Conservation (phyloP, 2,113 vertebrate species). For the Buteo buteo region DNA sequence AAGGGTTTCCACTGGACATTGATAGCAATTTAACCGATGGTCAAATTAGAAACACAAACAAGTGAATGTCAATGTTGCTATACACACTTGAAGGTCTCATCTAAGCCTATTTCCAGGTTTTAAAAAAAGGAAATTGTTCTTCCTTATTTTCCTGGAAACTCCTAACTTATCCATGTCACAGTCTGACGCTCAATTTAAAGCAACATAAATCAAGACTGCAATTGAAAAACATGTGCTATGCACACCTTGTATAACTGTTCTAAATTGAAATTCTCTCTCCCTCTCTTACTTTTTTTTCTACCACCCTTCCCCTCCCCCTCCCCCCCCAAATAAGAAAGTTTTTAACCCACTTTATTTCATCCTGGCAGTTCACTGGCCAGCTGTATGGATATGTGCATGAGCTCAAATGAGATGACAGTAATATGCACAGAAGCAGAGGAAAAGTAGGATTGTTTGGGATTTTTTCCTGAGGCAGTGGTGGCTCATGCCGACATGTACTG, state of each 20-base stretch:
- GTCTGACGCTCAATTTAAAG: not conserved
- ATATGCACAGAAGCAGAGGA: not conserved
- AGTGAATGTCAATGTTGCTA: not conserved
- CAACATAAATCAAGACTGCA: not conserved
- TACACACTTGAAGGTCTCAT: not conserved
- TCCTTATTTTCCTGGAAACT: not conserved
- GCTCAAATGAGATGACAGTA: not conserved
- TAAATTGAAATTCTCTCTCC: not conserved
- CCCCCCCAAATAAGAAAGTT: not conserved
- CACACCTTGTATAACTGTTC: not conserved
- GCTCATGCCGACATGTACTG: not conserved
- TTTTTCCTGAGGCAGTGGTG: not conserved
- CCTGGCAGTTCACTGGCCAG: not conserved
- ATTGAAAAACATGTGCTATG: not conserved
- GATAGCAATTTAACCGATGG: not conserved
- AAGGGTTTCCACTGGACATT: not conserved
- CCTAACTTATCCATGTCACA: not conserved
- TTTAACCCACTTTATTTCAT: not conserved
- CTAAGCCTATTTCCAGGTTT: not conserved
- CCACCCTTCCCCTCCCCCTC: too few species aligned
- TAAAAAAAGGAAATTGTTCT: not conserved
- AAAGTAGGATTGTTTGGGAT: not conserved
- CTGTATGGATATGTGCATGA: not conserved
- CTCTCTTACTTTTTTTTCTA: too few species aligned
- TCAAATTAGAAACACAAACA: not conserved